Base-by-base conservation (phyloP, 2,113 vertebrate species). In the Rhodinocichla rosea region DNA sequence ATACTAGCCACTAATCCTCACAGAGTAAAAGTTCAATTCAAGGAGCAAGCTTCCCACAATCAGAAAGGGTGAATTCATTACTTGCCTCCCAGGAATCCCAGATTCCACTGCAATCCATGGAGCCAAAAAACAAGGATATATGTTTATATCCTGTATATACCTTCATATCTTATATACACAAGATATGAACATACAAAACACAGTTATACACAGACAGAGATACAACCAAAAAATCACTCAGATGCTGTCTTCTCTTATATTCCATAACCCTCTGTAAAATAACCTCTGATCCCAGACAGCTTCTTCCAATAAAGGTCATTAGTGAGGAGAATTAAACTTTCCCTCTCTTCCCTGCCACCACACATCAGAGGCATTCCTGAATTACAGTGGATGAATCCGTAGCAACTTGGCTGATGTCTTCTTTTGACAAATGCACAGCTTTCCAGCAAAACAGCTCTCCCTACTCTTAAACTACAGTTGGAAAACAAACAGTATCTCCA, bases 311-410 rank as follows among this genome's bases (percentile, higher is more conserved):
- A 22, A 52, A 52, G 7, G 42, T 42, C 23, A 35, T 74, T 28
- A 65, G 9, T 5, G 17, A 47, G 26, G 9, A 81, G 10, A 78
- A 67, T 10, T 37, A 88, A 53, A 8, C 7, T 80, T 42, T 67
- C 11, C 16, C 11, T 63, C 23, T 74, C 65, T 62, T 71, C 20
- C 7, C 28, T 44, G 22, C 2, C 33, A 47, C 9, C 0, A 0
- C 0, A 0, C 15, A 68, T 32, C 27, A 45, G 20, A 19, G 30
- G 30, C 35, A 56, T n/a, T 64, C 16, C 30, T 83, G 69, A 71
- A 55, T 44, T 39, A 60, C 9, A 68, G 33, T 16, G 32, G 33
- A 59, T 57, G 22, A 90, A 79, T 45, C 60, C 19, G 26, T 6
- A 6, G 9, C 39, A 86, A 8, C 23, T 42, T 52, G 35, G 9